Conservation (phyloP, 2,888 invertebrate genomes). For the Drosophila mulleri region DNA sequence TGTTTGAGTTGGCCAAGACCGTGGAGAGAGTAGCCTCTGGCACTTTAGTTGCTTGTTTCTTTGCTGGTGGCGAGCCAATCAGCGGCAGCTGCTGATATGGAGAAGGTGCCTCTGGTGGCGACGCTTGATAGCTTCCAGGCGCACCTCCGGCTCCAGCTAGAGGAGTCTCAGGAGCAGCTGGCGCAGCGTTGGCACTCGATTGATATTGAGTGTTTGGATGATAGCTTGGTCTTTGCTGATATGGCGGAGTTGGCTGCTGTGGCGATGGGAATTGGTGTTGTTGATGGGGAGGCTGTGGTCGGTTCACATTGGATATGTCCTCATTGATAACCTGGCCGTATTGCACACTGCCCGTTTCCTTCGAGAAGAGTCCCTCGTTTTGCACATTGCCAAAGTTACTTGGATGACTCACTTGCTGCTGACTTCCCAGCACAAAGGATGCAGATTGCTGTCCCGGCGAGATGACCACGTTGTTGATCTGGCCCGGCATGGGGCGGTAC, state of each 20-base stretch:
- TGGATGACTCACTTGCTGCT: conserved; percentile 86
- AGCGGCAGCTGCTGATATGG: conserved; percentile 81
- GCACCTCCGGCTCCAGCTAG: conserved; percentile 10
- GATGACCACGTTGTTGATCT: conserved; percentile 88
- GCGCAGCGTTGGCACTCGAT: conserved; percentile 54
- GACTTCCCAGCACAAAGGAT: conserved; percentile 88
- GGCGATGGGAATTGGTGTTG: conserved; percentile 9
- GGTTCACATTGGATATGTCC: conserved; percentile 74
- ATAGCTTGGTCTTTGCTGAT: conserved; percentile 52
- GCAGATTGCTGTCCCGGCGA: conserved; percentile 88
- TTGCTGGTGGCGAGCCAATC: conserved; percentile 59
- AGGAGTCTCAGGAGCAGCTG: background rate
- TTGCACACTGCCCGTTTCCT: conserved; percentile 79
- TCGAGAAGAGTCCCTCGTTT: conserved; percentile 86
- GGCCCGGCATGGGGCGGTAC: conserved; percentile 85
- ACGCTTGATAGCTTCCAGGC: conserved; percentile 41
- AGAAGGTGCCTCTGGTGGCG: conserved; percentile 76
- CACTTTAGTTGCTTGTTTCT: conserved; percentile 30
- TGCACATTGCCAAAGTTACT: conserved; percentile 86
- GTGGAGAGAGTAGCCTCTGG: conserved; percentile 12
- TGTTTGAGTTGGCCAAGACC: conserved; percentile 10
- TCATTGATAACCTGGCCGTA: conserved; percentile 83
- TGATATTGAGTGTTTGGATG: conserved; percentile 65
- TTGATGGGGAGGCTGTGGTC: conserved; percentile 41
- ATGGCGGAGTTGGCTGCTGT: conserved; percentile 32